phyloP scores from a whole-genome alignment of 2,888 invertebrate genomes.

The Theristus sp. region DNA sequence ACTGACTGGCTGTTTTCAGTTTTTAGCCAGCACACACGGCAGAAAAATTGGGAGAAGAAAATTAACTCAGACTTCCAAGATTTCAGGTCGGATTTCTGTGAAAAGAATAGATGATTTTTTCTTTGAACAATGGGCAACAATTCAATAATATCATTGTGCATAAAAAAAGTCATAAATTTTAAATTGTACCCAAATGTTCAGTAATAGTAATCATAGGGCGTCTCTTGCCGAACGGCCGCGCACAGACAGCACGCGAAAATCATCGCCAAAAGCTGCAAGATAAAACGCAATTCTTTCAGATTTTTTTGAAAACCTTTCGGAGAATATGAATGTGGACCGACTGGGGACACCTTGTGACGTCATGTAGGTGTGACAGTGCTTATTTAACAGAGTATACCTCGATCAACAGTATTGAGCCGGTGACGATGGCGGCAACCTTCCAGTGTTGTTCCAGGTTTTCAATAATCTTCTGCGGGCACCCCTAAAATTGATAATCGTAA shows the following conservation, averaged over 20 bases:
- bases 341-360: no score
- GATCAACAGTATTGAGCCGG: background rate
- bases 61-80: no score
- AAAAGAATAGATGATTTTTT: no score
- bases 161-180: no score
- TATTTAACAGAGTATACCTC: background rate
- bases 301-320: background rate
- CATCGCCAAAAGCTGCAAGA: conserved; percentile 13
- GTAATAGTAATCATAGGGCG: background rate
- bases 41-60: no score
- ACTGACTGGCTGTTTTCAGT: no score
- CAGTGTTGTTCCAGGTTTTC: background rate
- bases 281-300: background rate
- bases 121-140: no score
- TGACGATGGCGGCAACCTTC: background rate
- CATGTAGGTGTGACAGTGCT: background rate
- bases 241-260: conserved; percentile 15
- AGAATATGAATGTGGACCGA: no score
- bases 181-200: no score
- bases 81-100: no score
- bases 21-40: no score
- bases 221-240: conserved; percentile 7
- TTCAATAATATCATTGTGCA: no score
- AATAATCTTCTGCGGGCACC: background rate
- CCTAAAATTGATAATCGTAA: background rate